A percentile compares a stretch with the other conserved stretches of the same genome.
phyloP scores from a whole-genome alignment of 1,140 invertebrate species.

The Aethina tumida region DNA sequence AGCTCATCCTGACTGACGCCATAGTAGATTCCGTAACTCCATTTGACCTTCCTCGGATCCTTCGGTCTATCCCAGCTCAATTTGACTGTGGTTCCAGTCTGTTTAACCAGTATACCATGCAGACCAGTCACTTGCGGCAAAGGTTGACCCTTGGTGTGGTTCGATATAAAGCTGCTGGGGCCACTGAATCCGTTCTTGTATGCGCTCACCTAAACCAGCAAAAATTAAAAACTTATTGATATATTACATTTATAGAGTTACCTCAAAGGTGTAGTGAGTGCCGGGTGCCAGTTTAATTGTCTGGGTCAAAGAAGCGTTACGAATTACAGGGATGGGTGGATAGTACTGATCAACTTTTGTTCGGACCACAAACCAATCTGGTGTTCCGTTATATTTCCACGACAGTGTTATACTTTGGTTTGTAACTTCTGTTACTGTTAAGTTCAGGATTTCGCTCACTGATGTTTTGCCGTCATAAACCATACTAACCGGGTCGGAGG shows the following conservation, averaged over 20 bases:
- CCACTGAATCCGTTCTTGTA: conserved; percentile 51
- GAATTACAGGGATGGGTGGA: conserved; percentile 41
- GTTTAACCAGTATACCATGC: conserved; percentile 42
- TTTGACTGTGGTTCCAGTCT: conserved; percentile 50
- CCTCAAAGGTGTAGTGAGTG: conserved; percentile 35
- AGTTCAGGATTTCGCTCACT: conserved; percentile 47
- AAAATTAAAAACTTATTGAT: conserved; percentile 10
- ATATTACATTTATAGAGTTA: conserved; percentile 15
- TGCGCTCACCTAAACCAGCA: conserved; percentile 47
- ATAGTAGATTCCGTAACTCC: conserved; percentile 58
- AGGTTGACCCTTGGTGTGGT: conserved; percentile 44
- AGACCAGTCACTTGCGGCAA: conserved; percentile 42
- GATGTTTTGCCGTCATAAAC: conserved; percentile 51
- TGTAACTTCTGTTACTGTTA: conserved; percentile 40
- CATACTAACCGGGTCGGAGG: conserved; percentile 45
- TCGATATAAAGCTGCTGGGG: conserved; percentile 39
- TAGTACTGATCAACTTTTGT: conserved; percentile 40
- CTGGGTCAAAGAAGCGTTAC: conserved; percentile 31
- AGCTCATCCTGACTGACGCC: conserved; percentile 39
- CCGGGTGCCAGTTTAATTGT: conserved; percentile 46
- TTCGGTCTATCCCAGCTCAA: conserved; percentile 53
- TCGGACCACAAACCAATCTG: conserved; percentile 59
- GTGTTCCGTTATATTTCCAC: conserved; percentile 50
- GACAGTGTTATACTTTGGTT: conserved; percentile 43
- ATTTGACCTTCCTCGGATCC: conserved; percentile 40